phyloP scores from a whole-genome alignment of 2,113 vertebrate genomes.

The Oncorhynchus kisutch region DNA sequence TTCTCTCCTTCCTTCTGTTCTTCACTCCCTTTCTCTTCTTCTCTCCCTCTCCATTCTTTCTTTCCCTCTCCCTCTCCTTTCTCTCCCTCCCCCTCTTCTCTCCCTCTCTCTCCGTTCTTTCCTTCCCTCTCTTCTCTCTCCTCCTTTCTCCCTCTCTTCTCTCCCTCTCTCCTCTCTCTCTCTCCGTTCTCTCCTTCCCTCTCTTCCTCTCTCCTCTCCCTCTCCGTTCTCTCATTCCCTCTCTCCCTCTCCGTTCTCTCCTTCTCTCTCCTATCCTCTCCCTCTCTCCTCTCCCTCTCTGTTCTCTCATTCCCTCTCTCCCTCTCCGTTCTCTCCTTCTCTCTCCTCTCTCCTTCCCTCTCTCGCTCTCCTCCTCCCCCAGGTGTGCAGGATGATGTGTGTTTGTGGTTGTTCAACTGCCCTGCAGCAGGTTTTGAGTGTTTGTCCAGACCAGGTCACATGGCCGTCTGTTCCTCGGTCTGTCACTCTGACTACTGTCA shows the following conservation, averaged over 20 bases:
- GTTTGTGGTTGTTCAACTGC: constrained; percentile 75
- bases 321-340: too few species aligned
- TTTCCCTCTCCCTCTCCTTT: rapidly evolving
- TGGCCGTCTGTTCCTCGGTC: constrained; percentile 78
- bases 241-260: too few species aligned
- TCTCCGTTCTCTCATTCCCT: too few species aligned
- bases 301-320: too few species aligned
- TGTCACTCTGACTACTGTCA: constrained; percentile 80
- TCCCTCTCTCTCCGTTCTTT: neutral
- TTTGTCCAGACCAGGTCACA: constrained; percentile 34
- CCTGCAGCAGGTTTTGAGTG: constrained; percentile 73
- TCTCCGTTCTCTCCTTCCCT: too few species aligned
- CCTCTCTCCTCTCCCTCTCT: too few species aligned
- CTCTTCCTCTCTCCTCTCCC: neutral
- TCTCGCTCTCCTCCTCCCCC: constrained; percentile 1
- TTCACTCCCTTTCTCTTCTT: neutral
- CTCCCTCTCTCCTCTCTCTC: neutral
- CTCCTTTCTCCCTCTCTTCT: neutral
- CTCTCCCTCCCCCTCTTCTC: neutral
- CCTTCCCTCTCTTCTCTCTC: too few species aligned
- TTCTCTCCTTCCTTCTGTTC: neutral
- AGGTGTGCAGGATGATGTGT: constrained; percentile 73
- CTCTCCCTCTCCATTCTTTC: too few species aligned
- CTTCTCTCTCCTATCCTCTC: neutral
- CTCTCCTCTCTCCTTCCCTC: neutral